phyloP scores from a whole-genome alignment of 1,140 invertebrate genomes.

The Rhopalosiphum maidis region DNA sequence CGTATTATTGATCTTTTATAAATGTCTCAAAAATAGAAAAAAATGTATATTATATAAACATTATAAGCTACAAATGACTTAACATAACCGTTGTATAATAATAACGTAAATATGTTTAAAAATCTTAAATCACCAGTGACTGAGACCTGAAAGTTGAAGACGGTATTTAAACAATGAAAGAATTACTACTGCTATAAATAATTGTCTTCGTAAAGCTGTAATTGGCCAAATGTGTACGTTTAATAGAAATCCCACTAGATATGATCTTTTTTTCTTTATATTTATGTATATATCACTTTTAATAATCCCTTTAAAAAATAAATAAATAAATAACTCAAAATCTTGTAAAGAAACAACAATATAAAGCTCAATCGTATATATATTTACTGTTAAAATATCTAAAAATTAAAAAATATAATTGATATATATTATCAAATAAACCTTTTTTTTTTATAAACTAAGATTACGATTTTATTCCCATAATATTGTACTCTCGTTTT shows the following conservation, averaged over 20 bases:
- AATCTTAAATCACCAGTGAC: not conserved
- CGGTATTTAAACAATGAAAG: not conserved
- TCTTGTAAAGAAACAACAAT: not conserved
- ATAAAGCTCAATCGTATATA: not conserved
- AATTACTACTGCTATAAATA: not conserved
- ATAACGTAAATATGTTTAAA: not conserved
- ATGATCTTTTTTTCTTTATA: not conserved
- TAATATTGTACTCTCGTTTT: not conserved
- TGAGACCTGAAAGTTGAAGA: not conserved
- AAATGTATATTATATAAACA: too few species aligned
- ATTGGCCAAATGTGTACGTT: not conserved
- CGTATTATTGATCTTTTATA: too few species aligned
- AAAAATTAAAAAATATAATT: not conserved
- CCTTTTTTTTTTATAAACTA: not conserved
- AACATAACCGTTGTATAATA: not conserved
- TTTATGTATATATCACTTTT: not conserved
- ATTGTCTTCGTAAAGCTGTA: not conserved
- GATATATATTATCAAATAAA: not conserved
- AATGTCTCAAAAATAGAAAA: too few species aligned
- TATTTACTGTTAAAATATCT: not conserved
- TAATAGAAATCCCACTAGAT: not conserved
- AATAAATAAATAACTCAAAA: not conserved
- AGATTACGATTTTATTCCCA: not conserved
- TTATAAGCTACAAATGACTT: not conserved
- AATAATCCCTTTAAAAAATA: not conserved